Base-by-base conservation (phyloP, 2,888 invertebrate species). In the Aproaerema taeniolella region DNA sequence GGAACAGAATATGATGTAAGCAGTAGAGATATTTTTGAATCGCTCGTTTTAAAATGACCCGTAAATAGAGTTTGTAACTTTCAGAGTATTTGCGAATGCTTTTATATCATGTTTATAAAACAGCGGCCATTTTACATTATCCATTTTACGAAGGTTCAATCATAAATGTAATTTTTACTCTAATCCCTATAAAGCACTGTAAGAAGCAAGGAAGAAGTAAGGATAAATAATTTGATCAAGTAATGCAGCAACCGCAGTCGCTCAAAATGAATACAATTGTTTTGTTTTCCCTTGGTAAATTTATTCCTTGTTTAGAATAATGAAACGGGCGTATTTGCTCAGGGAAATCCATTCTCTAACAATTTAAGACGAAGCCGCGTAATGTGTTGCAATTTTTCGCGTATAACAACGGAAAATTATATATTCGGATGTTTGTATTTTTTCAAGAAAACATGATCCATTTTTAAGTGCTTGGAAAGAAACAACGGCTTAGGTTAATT, bases 231-330 rank as follows among this genome's bases (percentile, higher is more conserved):
- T 77, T 70, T 68, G 73, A 78, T 79, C 70, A 74, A 80, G 73
- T 75, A 75, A 78, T 78, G 79, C 80, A 79, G 65, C 71, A 60
- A 69, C 76, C 75, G 68, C 72, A 70, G 71, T 74, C 74, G 62
- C 67, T 79, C 71, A 73, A 78, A 83, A 79, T 76, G 76, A 72
- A 81, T 79, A 79, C 79, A 71, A 81, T 83, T 83, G 81, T 80
- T 77, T 79, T 78, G 78, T 82, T 82, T 79, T 75, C 76, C 69
- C 71, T 67, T 64, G 65, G 76, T 70, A 79, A 82, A 81, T 81
- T 74, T 81, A 81, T 83, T 82, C 79, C 56, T 81, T 79, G 75
- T 77, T 81, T 80, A 78, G 78, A 81, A 81, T 83, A 80, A 82
- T 81, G 81, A 79, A 78, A 79, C 74, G 68, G 54, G 67, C 74